Evolutionary conservation across 2,113 vertebrate genomes (phyloP), one percentile per base, ranked within the genome.

Genomic region (Oplegnathus fasciatus): DNA sequence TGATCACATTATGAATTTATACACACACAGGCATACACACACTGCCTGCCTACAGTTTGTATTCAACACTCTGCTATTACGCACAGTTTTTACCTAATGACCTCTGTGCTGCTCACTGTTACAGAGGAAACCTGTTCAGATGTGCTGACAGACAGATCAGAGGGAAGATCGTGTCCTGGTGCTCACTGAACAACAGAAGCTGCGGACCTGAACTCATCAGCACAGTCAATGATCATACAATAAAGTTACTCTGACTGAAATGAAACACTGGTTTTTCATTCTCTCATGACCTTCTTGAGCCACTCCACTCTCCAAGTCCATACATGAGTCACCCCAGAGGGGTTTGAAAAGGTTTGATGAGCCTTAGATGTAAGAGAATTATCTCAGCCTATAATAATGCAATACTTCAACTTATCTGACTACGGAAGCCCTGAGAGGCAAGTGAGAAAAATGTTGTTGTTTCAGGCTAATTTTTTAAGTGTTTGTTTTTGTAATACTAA

Each of bases 191-290:
- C 28, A 48, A 9, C 57, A 62, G 58, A 50, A 20, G 58, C 42
- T 46, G 40, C 44, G 18, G 30, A 32, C 17, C 40, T 82, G 71
- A n/a, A 24, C 13, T 17, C n/a, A 30, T 55, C 57, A 46, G 20
- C 6, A 54, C 26, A 46, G 34, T 22, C 22, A 57, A 18, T 77
- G 22, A 48, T 40, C 15, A 5, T 0, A 34, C 50, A n/a, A 67
- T 84, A 73, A 84, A 78, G 22, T 46, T 30, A 13, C 11, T 65
- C 14, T 34, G 13, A 48, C 13, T 18, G 62, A 65, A 65, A n/a
- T 11, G n/a, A 11, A 26, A 37, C 24, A 1, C 3, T 26, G 11
- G 14, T 2, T 40, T 24, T 24, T 64, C 9, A 64, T 22, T 10
- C 9, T 62, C 4, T 24, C 3, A 9, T 48, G 1, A 48, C 46